phyloP scores from a whole-genome alignment of 2,797 vertebrate species.

The Apogon talboti region DNA sequence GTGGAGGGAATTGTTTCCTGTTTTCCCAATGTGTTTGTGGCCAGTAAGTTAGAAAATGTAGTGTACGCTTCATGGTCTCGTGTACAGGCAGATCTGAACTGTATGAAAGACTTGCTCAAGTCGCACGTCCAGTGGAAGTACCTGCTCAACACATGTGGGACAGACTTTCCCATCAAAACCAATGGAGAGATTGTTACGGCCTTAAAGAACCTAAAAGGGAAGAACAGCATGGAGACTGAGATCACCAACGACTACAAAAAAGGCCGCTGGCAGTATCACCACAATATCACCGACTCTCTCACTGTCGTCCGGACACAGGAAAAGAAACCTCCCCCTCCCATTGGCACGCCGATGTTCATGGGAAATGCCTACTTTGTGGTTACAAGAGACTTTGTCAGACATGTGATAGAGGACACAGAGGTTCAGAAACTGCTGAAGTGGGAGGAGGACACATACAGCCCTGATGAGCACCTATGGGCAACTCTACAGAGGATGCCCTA shows the following conservation, averaged over 20 bases:
- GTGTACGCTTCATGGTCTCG: conserved; percentile 89
- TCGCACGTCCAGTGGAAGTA: conserved; percentile 86
- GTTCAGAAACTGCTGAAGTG: conserved; percentile 85
- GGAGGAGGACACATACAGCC: conserved; percentile 93
- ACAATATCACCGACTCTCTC: conserved; percentile 56
- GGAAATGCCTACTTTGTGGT: conserved; percentile 91
- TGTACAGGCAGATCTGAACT: conserved; percentile 91
- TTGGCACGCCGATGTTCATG: conserved; percentile 84
- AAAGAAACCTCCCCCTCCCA: conserved; percentile 81
- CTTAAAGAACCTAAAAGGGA: conserved; percentile 83
- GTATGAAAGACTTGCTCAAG: conserved; percentile 86
- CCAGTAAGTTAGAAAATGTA: conserved; percentile 82
- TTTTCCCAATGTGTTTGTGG: conserved; percentile 88
- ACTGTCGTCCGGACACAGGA: conserved; percentile 52
- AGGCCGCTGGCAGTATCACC: conserved; percentile 82
- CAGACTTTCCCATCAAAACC: conserved; percentile 91
- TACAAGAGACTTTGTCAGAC: conserved; percentile 85
- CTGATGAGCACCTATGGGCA: conserved; percentile 93
- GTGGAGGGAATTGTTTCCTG: conserved; percentile 83
- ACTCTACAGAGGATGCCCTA: conserved; percentile 87
- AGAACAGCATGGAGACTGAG: conserved; percentile 88
- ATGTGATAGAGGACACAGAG: conserved; percentile 77
- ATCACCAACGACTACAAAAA: conserved; percentile 69
- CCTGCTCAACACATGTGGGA: conserved; percentile 89
- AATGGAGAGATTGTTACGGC: conserved; percentile 85